Conservation (phyloP, 2,113 vertebrate species). For the Tachysurus vachellii region DNA sequence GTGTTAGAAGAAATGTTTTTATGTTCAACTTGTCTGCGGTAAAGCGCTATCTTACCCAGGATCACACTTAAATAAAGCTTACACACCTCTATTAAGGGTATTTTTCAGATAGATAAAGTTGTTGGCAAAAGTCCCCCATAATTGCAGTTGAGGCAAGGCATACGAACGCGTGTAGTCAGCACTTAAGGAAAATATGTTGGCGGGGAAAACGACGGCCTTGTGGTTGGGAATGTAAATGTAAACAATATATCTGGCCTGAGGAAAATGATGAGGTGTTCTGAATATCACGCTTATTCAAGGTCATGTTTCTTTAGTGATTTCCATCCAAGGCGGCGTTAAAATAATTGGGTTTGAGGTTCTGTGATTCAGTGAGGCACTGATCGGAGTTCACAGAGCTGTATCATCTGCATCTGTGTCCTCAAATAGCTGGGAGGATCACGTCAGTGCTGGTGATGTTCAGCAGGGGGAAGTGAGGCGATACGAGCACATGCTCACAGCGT, state of each 20-base stretch:
- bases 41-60: slow-evolving; percentile 11
- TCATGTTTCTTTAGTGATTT: neutral
- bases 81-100: slow-evolving; percentile 34
- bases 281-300: neutral
- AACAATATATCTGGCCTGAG: slow-evolving; percentile 10
- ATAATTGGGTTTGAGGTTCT: neutral
- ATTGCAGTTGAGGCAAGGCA: slow-evolving; percentile 25
- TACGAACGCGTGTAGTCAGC: slow-evolving; percentile 31
- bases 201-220: slow-evolving; percentile 31
- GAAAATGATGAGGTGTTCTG: slow-evolving; percentile 17
- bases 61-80: slow-evolving; percentile 37
- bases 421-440: neutral
- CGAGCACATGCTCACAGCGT: neutral
- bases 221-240: slow-evolving; percentile 13
- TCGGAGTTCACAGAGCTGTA: neutral
- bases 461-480: slow-evolving; percentile 26
- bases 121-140: slow-evolving; percentile 43
- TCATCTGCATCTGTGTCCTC: neutral
- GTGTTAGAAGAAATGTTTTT: slow-evolving; percentile 37
- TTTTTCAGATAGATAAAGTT: slow-evolving; percentile 42
- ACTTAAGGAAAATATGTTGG: slow-evolving; percentile 38
- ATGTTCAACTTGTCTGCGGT: slow-evolving; percentile 29
- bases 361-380: neutral
- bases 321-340: neutral
- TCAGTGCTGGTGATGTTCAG: neutral